Evolutionary conservation across 2,888 invertebrate species (phyloP).

Genomic region (Philereme vetulata): DNA sequence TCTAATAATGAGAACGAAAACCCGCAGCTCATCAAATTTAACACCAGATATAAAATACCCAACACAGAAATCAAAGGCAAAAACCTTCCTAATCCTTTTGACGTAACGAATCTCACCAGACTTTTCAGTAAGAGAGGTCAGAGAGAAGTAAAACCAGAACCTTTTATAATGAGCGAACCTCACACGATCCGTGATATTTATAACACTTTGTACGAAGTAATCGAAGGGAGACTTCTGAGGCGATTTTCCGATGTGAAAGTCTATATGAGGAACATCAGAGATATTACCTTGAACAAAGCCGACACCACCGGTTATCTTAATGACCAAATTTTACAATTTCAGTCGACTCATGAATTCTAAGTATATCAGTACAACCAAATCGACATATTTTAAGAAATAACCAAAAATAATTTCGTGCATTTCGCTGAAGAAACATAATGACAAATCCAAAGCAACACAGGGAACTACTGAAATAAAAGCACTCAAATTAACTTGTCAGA

Average conservation of each 20-base stretch:
- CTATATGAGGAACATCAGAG: constrained; percentile 46
- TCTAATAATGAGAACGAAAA: constrained; percentile 31
- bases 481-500: constrained; percentile 27
- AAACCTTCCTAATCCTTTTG: constrained; percentile 40
- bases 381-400: constrained; percentile 23
- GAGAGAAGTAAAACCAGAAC: constrained; percentile 36
- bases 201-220: constrained; percentile 45
- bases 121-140: constrained; percentile 35
- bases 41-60: constrained; percentile 16
- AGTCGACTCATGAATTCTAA: constrained; percentile 36
- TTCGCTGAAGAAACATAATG: constrained; percentile 45
- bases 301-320: constrained; percentile 46
- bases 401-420: constrained; percentile 38
- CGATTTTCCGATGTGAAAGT: constrained; percentile 45
- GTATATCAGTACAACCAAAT: constrained; percentile 36
- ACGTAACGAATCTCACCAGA: constrained; percentile 36
- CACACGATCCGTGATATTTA: constrained; percentile 49
- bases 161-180: constrained; percentile 44
- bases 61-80: constrained; percentile 31
- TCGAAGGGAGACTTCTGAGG: constrained; percentile 51
- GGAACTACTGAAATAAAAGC: constrained; percentile 34
- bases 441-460: constrained; percentile 39
- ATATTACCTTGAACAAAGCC: constrained; percentile 45
- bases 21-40: constrained; percentile 18
- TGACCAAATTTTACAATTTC: constrained; percentile 46